These are phyloP conservation scores for Diplosoma virens DNA, from an alignment of 23 tunicate genomes.

Conservation along the genomic window DNA sequence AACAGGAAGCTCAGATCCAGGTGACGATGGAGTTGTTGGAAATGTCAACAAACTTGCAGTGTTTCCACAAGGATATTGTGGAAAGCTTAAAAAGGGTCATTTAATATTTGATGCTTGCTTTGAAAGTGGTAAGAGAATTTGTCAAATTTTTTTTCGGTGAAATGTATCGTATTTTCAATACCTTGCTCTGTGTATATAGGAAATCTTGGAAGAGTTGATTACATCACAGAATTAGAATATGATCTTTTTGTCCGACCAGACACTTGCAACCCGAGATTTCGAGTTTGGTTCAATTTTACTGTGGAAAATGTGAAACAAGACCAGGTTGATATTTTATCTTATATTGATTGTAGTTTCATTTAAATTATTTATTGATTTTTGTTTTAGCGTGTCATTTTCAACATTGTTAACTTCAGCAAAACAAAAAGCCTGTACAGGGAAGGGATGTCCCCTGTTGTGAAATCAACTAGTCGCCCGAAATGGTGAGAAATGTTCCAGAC, in stretches of 20 bases:
- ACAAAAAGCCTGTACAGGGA: constrained; percentile 92
- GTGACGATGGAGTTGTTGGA: constrained; percentile 93
- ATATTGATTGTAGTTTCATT: neutral
- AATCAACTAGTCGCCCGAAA: constrained; percentile 86
- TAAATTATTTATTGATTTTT: neutral
- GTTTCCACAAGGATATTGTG: constrained; percentile 76
- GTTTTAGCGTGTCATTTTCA: constrained; percentile 83
- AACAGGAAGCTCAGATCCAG: constrained; percentile 83
- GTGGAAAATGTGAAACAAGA: constrained; percentile 91
- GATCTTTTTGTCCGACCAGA: constrained; percentile 94
- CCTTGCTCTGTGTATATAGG: no score
- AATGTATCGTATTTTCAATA: no score
- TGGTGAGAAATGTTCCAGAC: no score
- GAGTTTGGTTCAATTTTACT: constrained; percentile 95
- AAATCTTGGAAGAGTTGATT: constrained; percentile 92
- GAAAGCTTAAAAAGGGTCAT: constrained; percentile 89
- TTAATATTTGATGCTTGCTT: constrained; percentile 95
- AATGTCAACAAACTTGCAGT: constrained; percentile 80
- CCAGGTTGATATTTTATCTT: constrained; percentile 44
- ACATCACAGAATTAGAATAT: constrained; percentile 92
- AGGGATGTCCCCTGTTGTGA: constrained; percentile 99
- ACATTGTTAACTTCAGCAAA: constrained; percentile 96
- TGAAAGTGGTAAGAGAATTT: constrained; percentile 94
- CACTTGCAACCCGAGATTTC: constrained; percentile 94
- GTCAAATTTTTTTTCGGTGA: no score